Evolutionary conservation across 92 coral and sea anemone species (phyloP), one percentile per base, ranked within the genome.

Genomic region (Nematostella vectensis): DNA sequence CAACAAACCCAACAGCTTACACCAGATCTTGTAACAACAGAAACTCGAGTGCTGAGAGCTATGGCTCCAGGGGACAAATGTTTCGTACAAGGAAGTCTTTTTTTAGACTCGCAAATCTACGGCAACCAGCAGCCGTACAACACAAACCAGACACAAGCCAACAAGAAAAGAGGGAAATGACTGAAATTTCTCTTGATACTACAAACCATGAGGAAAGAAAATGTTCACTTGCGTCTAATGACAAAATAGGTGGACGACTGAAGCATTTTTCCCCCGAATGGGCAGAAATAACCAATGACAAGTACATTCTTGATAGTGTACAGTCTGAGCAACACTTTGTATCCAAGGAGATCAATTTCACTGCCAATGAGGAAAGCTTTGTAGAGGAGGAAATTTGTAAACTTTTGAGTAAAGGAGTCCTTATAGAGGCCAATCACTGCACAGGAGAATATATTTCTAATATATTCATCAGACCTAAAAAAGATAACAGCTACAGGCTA

Each of bases 71-170:
- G 21, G 63, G 54, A 9, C 50, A 29, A 4, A 44, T 28, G 48
- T 15, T 29, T n/a, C n/a, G n/a, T n/a, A n/a, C n/a, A n/a, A n/a
- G n/a, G n/a, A n/a, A n/a, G n/a, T n/a, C n/a, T n/a, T 64, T 65
- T 73, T 73, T 73, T 73, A 65, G 81, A 70, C 65, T 25, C 38
- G 56, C 48, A 70, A 50, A 28, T 55, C 58, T 29, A 47, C 63
- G 24, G 50, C 56, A 37, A 26, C 17, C 31, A 44, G 23, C 28
- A 18, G 30, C 44, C 25, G n/a, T n/a, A n/a, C 31, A 36, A 21
- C 18, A 49, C 37, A 29, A 16, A 37, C 64, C 21, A 47, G 43
- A 47, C 40, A 18, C 58, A 12, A 11, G 30, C 4, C 11, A 27
- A 27, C 58, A 53, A 27, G 26, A 24, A 63, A 68, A 49, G 29